Evolutionary conservation across 1,140 invertebrate genomes (phyloP), one percentile per base, ranked within the genome.

Genomic region (Pseudomyrmex pallidus): DNA sequence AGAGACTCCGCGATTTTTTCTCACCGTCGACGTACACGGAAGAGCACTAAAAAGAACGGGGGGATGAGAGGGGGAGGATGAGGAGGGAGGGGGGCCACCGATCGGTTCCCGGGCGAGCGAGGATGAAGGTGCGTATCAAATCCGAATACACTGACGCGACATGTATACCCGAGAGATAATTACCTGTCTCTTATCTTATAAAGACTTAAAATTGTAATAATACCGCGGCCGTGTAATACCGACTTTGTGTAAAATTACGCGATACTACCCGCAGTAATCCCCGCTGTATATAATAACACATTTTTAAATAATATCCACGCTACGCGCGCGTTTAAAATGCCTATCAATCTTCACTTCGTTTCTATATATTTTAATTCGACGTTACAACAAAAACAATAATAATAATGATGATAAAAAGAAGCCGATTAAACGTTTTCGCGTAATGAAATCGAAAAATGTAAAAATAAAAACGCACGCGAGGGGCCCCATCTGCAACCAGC

Each of bases 1-100:
- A 61, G 63, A 74, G 74, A 64, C 77, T 44, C 59, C 74, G 76
- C 68, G 80, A 72, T 74, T 83, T 86, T 72, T 82, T 77, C 77
- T 78, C 73, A 82, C 56, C 77, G 61, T 82, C 67, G 8, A 64
- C 25, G 67, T 62, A 82, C 66, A 67, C 73, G 83, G 72, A 59
- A 74, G 72, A 76, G 52, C 59, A 50, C 50, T 35, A 57, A 83
- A 76, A 66, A 77, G 62, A 62, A 83, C 44, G 59, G 7, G 3
- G 25, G 50, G 7, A n/a, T 22, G 20, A 1, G 20, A 22, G 20
- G 20, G 20, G 1, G 20, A 1, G 20, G 20, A 22, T 0, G 20
- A 22, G 20, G 20, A 0, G 20, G 59, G 7, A 3, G 25, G 50
- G 7, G 20, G 35, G 9, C 4, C 35, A 5, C 35, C 48, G 73